Conservation (phyloP, 2,888 invertebrate genomes). For the Sinelater perroti region DNA sequence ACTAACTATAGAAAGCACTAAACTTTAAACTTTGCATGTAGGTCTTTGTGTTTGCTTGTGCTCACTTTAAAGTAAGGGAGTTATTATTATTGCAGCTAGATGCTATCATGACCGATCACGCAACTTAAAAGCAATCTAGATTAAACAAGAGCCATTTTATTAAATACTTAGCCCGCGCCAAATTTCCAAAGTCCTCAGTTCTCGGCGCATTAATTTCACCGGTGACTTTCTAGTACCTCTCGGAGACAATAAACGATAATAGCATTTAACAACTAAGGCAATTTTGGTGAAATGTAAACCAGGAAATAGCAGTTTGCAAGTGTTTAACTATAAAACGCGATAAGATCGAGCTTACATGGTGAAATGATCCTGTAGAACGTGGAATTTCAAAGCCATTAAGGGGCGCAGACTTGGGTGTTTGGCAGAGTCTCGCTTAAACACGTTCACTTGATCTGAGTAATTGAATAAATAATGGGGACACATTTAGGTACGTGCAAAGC, state of each 20-base stretch:
- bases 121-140: no score
- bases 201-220: conserved; percentile 14
- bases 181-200: conserved; percentile 10
- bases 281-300: conserved; percentile 54
- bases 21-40: no score
- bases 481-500: no score
- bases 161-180: no score
- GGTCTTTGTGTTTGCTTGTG: no score
- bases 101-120: no score
- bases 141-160: no score
- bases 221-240: conserved; percentile 21
- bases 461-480: conserved; percentile 12
- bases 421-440: conserved; percentile 9
- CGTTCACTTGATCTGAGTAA: background rate
- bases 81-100: no score
- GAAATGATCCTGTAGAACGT: conserved; percentile 46
- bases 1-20: no score
- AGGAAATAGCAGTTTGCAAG: conserved; percentile 53
- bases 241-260: conserved; percentile 48
- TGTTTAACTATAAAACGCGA: conserved; percentile 52
- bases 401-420: background rate
- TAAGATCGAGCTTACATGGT: conserved; percentile 52
- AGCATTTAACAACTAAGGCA: conserved; percentile 50
- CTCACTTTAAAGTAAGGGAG: no score
- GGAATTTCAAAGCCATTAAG: conserved; percentile 22